phyloP scores from a whole-genome alignment of 1,140 invertebrate genomes.

The Papilio machaon region DNA sequence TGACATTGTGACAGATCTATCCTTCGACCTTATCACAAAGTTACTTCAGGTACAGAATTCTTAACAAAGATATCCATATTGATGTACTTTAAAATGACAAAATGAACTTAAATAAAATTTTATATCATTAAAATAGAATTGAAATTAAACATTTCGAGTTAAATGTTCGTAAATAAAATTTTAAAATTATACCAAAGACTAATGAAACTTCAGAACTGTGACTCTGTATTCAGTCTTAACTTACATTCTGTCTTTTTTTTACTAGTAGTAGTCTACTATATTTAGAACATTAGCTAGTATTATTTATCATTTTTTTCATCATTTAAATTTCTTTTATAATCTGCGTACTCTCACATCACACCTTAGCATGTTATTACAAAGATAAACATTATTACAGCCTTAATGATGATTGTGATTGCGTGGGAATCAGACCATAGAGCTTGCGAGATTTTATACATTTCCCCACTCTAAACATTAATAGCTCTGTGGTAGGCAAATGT shows the following conservation, averaged over 20 bases:
- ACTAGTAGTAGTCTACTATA: not conserved
- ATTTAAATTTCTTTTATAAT: slow-evolving; percentile 18
- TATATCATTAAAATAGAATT: no score
- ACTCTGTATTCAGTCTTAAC: no score
- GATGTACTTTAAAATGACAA: not conserved
- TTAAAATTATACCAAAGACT: no score
- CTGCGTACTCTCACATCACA: slow-evolving; percentile 16
- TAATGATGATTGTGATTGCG: slow-evolving; percentile 34
- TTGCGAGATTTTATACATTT: slow-evolving; percentile 25
- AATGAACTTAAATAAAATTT: no score
- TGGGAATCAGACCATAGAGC: slow-evolving; percentile 37
- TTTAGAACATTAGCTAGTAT: not conserved
- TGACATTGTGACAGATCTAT: not conserved
- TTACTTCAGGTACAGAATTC: not conserved
- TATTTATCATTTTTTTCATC: not conserved
- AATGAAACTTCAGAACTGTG: no score
- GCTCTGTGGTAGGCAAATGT: slow-evolving; percentile 8
- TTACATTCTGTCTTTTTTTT: no score
- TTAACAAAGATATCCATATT: not conserved
- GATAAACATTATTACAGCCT: slow-evolving; percentile 31
- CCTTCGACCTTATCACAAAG: not conserved
- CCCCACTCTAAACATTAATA: slow-evolving; percentile 7
- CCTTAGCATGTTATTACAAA: slow-evolving; percentile 30
- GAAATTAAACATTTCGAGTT: no score
- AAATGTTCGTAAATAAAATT: no score